These are phyloP conservation scores for Clostera curtula DNA, from an alignment of 2,888 invertebrate genomes.

Conservation along the genomic window DNA sequence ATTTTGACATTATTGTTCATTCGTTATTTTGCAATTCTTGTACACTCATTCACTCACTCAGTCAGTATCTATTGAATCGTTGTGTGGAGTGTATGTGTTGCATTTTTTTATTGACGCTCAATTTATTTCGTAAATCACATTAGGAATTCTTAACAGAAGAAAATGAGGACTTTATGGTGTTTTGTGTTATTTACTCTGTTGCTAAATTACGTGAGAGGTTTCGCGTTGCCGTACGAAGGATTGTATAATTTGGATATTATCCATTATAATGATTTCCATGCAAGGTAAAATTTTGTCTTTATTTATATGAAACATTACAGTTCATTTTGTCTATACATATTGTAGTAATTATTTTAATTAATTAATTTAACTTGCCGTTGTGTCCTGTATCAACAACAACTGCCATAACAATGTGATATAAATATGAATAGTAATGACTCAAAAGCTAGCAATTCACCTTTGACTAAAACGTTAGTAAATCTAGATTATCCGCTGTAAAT, in stretches of 20 bases:
- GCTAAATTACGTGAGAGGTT: slow-evolving; percentile 24
- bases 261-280: slow-evolving; percentile 76
- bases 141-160: slow-evolving; percentile 5
- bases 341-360: too few species aligned
- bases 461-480: too few species aligned
- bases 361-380: too few species aligned
- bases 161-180: slow-evolving; percentile 13
- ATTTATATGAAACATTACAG: not conserved
- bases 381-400: too few species aligned
- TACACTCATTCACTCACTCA: not conserved
- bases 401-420: too few species aligned
- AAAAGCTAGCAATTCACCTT: too few species aligned
- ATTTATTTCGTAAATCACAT: too few species aligned
- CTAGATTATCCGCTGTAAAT: too few species aligned
- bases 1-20: too few species aligned
- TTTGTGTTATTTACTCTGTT: slow-evolving; percentile 9
- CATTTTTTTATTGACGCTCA: slow-evolving; percentile 1
- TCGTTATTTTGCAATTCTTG: too few species aligned
- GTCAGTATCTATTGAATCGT: slow-evolving; percentile 3
- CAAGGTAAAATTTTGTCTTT: slow-evolving; percentile 58
- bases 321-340: too few species aligned
- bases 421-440: too few species aligned
- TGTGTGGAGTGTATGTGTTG: not conserved
- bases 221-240: slow-evolving; percentile 50
- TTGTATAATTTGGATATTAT: slow-evolving; percentile 72